These are phyloP conservation scores for Heliornis fulica DNA, from an alignment of 2,113 vertebrate genomes.

Conservation along the genomic window DNA sequence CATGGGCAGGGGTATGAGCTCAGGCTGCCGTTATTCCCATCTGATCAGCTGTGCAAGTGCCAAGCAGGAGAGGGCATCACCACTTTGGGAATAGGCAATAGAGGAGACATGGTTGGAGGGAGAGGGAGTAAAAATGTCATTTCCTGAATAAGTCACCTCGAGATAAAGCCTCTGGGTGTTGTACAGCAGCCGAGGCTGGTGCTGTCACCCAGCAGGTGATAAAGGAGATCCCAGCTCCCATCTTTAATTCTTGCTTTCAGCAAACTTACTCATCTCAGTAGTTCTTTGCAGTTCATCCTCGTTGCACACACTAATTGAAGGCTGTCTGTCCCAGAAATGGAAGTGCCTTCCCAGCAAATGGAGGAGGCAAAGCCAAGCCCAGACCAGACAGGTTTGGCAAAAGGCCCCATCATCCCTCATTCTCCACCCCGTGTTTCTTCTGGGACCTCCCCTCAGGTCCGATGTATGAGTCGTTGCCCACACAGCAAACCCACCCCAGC, in stretches of 20 bases:
- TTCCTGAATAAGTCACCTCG: neutral
- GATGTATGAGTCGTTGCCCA: neutral
- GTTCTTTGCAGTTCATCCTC: neutral
- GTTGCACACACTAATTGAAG: accelerated
- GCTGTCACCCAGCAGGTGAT: neutral
- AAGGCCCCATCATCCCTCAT: neutral
- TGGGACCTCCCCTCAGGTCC: neutral
- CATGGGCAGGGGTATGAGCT: neutral
- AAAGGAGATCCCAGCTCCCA: neutral
- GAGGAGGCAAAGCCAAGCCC: neutral
- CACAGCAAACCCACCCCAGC: neutral
- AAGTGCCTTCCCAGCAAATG: neutral
- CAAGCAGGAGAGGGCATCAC: accelerated
- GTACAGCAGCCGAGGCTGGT: neutral
- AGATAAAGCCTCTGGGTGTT: neutral
- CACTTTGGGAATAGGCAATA: accelerated
- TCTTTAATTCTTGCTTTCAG: neutral
- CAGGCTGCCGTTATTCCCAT: accelerated
- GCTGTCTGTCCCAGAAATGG: neutral
- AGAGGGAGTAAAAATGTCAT: neutral
- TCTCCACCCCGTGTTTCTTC: neutral
- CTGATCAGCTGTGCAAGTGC: neutral
- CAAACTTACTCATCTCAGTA: neutral
- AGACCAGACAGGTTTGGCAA: neutral
- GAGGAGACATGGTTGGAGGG: neutral